Base-by-base conservation (phyloP, 1,140 invertebrate genomes). In the Bombus terrestris region DNA sequence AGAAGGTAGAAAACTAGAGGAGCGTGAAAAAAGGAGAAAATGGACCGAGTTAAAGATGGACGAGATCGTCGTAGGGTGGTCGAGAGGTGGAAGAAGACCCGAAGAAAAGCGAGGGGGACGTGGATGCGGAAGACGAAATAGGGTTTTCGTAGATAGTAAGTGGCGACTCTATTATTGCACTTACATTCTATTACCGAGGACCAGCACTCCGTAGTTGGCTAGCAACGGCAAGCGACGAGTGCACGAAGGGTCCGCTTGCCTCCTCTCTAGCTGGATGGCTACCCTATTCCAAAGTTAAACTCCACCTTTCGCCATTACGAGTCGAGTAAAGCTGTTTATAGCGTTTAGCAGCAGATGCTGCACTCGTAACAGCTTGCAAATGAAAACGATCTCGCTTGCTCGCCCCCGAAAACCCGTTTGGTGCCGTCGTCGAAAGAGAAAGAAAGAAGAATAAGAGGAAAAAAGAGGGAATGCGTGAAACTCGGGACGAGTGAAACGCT, bases 361-460 rank as follows among this genome's bases (percentile, higher is more conserved):
- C 92, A 90, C 91, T 89, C 88, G 93, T 93, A 94, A 93, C 92
- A 93, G 92, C 92, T 93, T 94, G 93, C 91, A 93, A 94, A 94
- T 93, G 93, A 93, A 93, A 92, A 92, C 92, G 86, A 92, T 92
- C 88, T 87, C 85, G 75, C 78, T 85, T 68, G 37, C 43, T 69
- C 69, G 39, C 22, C 57, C 47, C 35, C 78, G 43, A 59, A 74
- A 73, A 66, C 39, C 64, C 64, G 28, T 28, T 77, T 37, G 15
- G 66, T 72, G 32, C 2, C 15, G n/a, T 39, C 35, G 32, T 39
- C 6, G 3, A 28, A 12, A 28, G 39, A 41, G 25, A 15, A 41
- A 41, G 39, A n/a, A 72, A 25, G 35, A 9, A 18, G 15, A 37
- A 69, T 9, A 6, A 25, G 35, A 37, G 12, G 15, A 22, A 3